A percentile compares a stretch with the other conserved stretches of the same genome.
These are phyloP conservation scores for Pterostichus madidus DNA, from an alignment of 2,888 invertebrate genomes.

Conservation along the genomic window DNA sequence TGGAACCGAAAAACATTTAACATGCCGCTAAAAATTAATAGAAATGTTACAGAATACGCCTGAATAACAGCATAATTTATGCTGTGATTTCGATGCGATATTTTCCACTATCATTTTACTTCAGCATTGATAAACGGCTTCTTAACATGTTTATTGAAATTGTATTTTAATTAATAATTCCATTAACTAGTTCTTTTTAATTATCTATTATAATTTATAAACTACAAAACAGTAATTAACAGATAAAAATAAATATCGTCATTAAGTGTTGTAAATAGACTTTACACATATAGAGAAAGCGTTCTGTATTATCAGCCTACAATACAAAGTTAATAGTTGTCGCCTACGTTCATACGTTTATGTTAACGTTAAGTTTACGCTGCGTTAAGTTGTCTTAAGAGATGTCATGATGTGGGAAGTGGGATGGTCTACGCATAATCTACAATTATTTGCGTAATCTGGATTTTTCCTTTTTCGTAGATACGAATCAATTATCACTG, in stretches of 20 bases:
- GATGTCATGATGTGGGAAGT: slow-evolving; percentile 8
- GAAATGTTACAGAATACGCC: no score
- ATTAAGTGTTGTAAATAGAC: neutral
- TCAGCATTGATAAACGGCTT: neutral
- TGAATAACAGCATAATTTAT: neutral
- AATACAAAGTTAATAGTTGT: neutral
- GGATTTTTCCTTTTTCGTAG: neutral
- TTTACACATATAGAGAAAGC: neutral
- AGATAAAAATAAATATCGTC: no score
- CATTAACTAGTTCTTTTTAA: neutral
- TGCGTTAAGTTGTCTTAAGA: neutral
- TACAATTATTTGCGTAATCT: neutral
- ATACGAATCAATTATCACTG: neutral
- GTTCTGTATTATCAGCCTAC: slow-evolving; percentile 1
- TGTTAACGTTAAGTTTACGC: neutral
- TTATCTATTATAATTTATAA: no score
- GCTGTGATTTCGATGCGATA: neutral
- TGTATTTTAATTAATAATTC: neutral
- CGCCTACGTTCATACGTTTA: slow-evolving; percentile 11
- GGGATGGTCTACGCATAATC: neutral
- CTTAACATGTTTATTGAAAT: neutral
- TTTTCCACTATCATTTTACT: no score
- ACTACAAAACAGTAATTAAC: no score
- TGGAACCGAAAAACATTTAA: no score
- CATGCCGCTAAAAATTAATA: no score